Percentiles rank a stretch among this genome's conserved stretches.
Conservation (phyloP, 2,888 invertebrate genomes). For the Parthenolecanium corni region DNA sequence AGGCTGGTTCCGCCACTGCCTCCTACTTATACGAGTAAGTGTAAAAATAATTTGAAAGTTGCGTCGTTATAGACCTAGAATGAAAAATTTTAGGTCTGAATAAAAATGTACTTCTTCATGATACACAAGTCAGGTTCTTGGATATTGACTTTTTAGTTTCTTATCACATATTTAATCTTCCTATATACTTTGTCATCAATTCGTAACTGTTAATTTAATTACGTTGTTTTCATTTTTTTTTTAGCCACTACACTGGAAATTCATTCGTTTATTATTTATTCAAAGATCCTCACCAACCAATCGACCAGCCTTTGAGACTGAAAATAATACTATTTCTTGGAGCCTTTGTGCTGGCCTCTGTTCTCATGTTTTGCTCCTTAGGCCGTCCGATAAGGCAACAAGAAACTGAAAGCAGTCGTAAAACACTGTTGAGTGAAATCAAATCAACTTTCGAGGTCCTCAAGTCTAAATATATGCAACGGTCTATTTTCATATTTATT, state of each 20-base stretch:
- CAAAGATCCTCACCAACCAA: background rate
- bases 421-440: background rate
- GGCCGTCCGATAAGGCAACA: background rate
- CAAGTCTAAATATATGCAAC: background rate
- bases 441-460: background rate
- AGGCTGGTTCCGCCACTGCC: too few relatives aligned
- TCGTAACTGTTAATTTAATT: too few relatives aligned
- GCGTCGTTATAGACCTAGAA: too few relatives aligned
- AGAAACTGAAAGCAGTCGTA: background rate
- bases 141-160: too few relatives aligned
- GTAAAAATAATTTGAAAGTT: too few relatives aligned
- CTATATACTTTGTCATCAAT: too few relatives aligned
- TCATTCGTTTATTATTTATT: conserved; percentile 20
- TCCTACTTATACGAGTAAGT: too few relatives aligned
- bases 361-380: conserved; percentile 7
- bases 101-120: too few relatives aligned
- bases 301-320: conserved; percentile 5
- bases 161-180: too few relatives aligned
- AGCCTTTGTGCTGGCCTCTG: conserved; percentile 5
- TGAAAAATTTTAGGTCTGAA: too few relatives aligned
- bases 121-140: too few relatives aligned
- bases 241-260: conserved; percentile 23
- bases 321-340: background rate
- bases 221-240: conserved; percentile 40
- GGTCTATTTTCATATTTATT: background rate